Conservation (phyloP, 2,797 vertebrate species). For the Cryptoprocta ferox region DNA sequence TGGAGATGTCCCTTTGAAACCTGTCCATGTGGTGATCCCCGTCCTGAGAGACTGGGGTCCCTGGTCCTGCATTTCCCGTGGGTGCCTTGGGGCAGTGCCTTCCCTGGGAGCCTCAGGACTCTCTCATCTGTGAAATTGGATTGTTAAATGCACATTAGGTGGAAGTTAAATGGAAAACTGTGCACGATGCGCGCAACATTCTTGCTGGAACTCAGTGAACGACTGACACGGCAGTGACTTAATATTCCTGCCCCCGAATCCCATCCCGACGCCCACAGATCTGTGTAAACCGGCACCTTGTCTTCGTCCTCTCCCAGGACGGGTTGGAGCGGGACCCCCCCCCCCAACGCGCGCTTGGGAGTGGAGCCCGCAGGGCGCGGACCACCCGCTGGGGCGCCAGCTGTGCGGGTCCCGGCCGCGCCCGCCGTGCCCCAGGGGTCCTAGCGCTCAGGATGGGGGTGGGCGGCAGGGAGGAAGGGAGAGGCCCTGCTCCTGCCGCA, state of each 20-base stretch:
- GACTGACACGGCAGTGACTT: background rate
- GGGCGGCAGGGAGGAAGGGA: background rate
- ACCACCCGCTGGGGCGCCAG: background rate
- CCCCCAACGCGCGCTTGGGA: too few species aligned
- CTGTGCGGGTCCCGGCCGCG: too few species aligned
- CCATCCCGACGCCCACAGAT: background rate
- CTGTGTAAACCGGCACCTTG: too few species aligned
- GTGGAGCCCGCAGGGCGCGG: background rate
- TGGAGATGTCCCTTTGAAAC: background rate
- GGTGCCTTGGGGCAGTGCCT: background rate
- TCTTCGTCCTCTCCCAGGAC: too few species aligned
- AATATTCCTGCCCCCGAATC: accelerated
- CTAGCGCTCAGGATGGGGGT: background rate
- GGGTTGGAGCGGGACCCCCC: background rate
- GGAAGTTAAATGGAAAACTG: background rate
- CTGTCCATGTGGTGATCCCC: accelerated
- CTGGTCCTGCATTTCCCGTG: accelerated
- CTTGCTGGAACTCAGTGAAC: background rate
- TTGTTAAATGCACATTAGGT: accelerated
- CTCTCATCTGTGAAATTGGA: background rate
- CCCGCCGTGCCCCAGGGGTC: background rate
- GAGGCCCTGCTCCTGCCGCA: background rate
- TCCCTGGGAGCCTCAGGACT: background rate
- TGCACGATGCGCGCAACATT: accelerated
- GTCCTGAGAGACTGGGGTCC: background rate